A percentile compares a stretch with the other conserved stretches of the same genome.
Evolutionary conservation across 2,888 invertebrate species (phyloP).

Genomic region (Acronicta leporina): DNA sequence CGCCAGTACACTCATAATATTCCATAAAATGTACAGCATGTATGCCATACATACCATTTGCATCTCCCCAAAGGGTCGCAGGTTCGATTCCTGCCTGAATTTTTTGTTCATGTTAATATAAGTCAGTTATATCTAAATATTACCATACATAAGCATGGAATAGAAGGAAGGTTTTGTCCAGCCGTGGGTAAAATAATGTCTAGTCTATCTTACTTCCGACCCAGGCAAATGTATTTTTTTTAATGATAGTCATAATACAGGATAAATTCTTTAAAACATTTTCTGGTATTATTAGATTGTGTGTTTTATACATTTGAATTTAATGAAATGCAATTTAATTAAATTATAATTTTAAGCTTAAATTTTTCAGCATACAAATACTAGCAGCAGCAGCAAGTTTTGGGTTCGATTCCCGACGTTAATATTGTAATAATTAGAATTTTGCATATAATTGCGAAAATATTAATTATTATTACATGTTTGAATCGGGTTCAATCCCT

Average conservation of each 20-base stretch:
- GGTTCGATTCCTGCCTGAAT: too few relatives aligned
- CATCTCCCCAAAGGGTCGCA: too few relatives aligned
- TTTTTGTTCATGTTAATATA: too few relatives aligned
- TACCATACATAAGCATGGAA: too few relatives aligned
- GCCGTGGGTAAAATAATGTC: not conserved
- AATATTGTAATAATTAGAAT: not conserved
- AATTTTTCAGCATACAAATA: conserved; percentile 6
- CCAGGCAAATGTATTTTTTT: not conserved
- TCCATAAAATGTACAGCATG: too few relatives aligned
- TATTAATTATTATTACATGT: not conserved
- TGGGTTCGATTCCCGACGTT: conserved; percentile 41
- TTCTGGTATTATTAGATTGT: not conserved
- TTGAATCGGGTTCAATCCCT: conserved; percentile 41
- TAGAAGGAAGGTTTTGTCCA: not conserved
- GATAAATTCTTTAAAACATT: too few relatives aligned
- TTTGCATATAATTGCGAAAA: conserved; percentile 8
- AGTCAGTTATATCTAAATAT: too few relatives aligned
- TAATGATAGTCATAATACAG: too few relatives aligned
- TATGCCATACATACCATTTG: too few relatives aligned
- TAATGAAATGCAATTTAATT: conserved; percentile 1
- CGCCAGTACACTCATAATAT: too few relatives aligned
- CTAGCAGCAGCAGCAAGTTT: not conserved
- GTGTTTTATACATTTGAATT: not conserved
- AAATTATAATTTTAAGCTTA: not conserved
- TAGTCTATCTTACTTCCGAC: not conserved